Percentiles rank a stretch among this genome's conserved stretches.
phyloP scores from a whole-genome alignment of 1,140 invertebrate species.

The Ceratina australensis region DNA sequence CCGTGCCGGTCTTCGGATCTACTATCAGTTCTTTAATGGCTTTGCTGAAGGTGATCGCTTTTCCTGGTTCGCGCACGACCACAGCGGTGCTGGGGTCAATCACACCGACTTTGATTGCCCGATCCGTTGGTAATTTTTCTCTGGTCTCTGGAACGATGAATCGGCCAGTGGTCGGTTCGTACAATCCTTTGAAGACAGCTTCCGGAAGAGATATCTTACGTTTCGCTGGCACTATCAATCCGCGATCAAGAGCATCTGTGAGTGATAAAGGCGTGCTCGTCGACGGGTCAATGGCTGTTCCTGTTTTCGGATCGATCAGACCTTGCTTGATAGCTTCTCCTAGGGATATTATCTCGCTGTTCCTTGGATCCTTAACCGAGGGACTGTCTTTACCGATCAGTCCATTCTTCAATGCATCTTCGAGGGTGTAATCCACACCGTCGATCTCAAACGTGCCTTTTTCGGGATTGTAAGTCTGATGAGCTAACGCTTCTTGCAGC shows the following conservation, averaged over 20 bases:
- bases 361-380: conserved; percentile 89
- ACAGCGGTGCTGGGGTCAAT: conserved; percentile 90
- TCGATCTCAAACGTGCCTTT: conserved; percentile 89
- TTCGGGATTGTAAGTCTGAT: conserved; percentile 88
- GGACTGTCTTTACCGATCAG: conserved; percentile 87
- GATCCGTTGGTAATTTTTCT: conserved; percentile 87
- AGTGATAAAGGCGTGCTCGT: conserved; percentile 87
- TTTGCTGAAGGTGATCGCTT: conserved; percentile 89
- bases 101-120: conserved; percentile 88
- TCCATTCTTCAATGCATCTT: conserved; percentile 88
- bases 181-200: conserved; percentile 92
- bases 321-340: conserved; percentile 90
- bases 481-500: conserved; percentile 91
- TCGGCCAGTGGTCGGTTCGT: conserved; percentile 86
- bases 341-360: conserved; percentile 88
- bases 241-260: conserved; percentile 88
- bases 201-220: conserved; percentile 91
- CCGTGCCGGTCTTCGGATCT: conserved; percentile 87
- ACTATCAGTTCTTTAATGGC: conserved; percentile 90
- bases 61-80: conserved; percentile 80
- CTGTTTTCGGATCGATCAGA: conserved; percentile 90
- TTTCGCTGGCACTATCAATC: conserved; percentile 90
- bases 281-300: conserved; percentile 87
- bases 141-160: conserved; percentile 86
- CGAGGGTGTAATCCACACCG: conserved; percentile 86